Percentiles rank a stretch among this genome's conserved stretches.
Evolutionary conservation across 2,797 vertebrate genomes (phyloP).

Genomic region (Phrynocephalus guinanensis): DNA sequence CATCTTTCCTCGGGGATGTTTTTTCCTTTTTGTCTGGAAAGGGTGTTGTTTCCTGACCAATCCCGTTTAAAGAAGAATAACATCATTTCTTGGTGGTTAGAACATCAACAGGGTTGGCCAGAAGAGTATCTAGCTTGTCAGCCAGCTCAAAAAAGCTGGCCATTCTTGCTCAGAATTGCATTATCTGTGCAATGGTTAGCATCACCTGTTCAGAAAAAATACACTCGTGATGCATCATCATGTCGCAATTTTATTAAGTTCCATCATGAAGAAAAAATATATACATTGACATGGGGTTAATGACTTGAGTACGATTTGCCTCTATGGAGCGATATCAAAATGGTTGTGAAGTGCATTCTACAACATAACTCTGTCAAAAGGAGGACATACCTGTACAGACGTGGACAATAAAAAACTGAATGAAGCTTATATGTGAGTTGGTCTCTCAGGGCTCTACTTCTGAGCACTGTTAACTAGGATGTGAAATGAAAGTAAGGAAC

Average conservation of each 20-base stretch:
- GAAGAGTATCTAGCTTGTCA: neutral
- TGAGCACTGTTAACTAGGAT: neutral
- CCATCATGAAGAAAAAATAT: constrained; percentile 17
- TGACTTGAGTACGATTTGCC: constrained; percentile 32
- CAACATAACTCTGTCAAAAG: constrained; percentile 4
- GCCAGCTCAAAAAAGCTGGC: neutral
- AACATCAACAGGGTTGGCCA: neutral
- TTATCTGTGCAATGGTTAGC: constrained; percentile 9
- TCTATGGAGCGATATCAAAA: constrained; percentile 32
- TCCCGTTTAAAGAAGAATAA: neutral
- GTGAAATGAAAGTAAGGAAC: neutral
- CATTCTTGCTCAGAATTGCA: neutral
- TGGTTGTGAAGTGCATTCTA: constrained; percentile 29
- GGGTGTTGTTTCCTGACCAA: neutral
- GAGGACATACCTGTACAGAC: neutral
- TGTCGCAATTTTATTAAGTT: constrained; percentile 55
- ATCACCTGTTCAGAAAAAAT: constrained; percentile 36
- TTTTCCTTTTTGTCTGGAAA: neutral
- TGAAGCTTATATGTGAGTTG: neutral
- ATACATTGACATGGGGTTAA: neutral
- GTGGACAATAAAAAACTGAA: neutral
- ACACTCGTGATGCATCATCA: constrained; percentile 34
- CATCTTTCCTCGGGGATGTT: neutral
- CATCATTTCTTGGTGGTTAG: neutral
- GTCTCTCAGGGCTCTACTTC: neutral